Evolutionary conservation across 1,140 invertebrate genomes (phyloP), one percentile per base, ranked within the genome.

Genomic region (Chionoecetes opilio): DNA sequence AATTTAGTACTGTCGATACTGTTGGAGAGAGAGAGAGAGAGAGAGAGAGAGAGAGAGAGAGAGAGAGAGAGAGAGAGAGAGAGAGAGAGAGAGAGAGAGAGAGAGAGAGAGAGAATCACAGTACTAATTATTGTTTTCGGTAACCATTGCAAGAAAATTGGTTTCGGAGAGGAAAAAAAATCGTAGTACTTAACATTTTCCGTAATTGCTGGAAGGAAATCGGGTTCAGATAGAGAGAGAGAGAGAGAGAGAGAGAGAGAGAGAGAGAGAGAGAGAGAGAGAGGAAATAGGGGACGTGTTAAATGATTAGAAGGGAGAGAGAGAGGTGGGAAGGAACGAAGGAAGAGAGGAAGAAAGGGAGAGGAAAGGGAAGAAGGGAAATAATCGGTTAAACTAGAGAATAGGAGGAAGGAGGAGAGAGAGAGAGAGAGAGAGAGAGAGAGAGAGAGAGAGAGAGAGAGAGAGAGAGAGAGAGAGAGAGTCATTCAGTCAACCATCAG

Each of bases 11-110:
- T n/a, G n/a, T n/a, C n/a, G n/a, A n/a, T n/a, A n/a, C n/a, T n/a
- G n/a, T n/a, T n/a, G n/a, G n/a, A n/a, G n/a, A n/a, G n/a, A n/a
- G n/a, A n/a, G n/a, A n/a, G n/a, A n/a, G 41, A 46, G 14, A 46
- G 41, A 46, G 14, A 14, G 41, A 46, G 14, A 46, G 5, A 26
- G 53, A 63, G 38, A 63, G 53, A 26, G 53, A 63, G 21, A 26
- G 53, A 26, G 21, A 63, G 53, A 63, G n/a, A 75, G 21, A n/a
- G n/a, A 75, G 63, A n/a, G 63, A 75, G 63, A n/a, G 21, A n/a
- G 63, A 75, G n/a, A n/a, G n/a, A n/a, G 63, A 75, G 63, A n/a
- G n/a, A n/a, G 63, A 75, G 63, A n/a, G n/a, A 75, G n/a, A 75
- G 63, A n/a, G n/a, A n/a, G n/a, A 75, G n/a, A n/a, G 63, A 75